Conservation (phyloP, 2,797 vertebrate genomes). For the Acropternis orthonyx region DNA sequence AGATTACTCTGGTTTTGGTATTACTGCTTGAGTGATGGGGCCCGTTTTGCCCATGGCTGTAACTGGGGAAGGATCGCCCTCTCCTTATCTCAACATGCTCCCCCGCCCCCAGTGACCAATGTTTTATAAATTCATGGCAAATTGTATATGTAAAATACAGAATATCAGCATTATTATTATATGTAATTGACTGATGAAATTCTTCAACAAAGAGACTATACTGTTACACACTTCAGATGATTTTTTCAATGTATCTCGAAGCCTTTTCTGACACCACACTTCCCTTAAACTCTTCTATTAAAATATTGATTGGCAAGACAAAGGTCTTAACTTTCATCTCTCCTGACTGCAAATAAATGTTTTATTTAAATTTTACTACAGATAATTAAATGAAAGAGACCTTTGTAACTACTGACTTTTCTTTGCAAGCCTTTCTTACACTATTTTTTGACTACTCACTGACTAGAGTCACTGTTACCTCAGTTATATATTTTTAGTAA, state of each 20-base stretch:
- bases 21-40: background rate
- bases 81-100: background rate
- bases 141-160: background rate
- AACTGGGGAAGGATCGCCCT: background rate
- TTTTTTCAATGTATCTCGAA: background rate
- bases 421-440: background rate
- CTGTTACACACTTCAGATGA: background rate
- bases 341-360: background rate
- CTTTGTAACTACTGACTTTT: background rate
- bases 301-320: background rate
- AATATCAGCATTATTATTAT: background rate
- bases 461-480: background rate
- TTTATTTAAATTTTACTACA: background rate
- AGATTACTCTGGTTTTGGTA: background rate
- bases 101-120: accelerated
- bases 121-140: background rate
- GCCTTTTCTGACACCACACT: background rate
- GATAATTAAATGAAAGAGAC: background rate
- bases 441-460: background rate
- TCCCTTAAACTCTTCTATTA: background rate
- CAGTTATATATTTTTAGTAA: background rate
- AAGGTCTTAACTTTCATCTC: background rate
- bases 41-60: background rate
- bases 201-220: background rate
- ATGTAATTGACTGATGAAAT: background rate